Conservation (phyloP, 2,113 vertebrate species). For the Paedocypris sp. region DNA sequence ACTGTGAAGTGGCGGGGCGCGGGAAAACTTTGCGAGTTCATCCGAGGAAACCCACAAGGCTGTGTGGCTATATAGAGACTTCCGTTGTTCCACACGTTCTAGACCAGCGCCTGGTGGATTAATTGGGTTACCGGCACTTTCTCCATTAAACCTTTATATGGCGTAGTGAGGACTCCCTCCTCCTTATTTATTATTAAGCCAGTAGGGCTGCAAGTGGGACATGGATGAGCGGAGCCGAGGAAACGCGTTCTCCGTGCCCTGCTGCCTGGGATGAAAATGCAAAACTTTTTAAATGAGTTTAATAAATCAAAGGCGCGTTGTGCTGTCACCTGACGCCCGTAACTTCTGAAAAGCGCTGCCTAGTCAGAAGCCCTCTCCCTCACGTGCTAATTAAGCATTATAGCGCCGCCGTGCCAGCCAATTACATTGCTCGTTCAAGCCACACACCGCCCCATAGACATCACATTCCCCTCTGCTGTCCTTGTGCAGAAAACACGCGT, state of each 20-base stretch:
- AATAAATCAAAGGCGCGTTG: conserved; percentile 46
- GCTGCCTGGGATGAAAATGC: conserved; percentile 14
- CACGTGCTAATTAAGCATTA: conserved; percentile 11
- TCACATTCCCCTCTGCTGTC: not conserved
- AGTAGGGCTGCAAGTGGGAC: conserved; percentile 26
- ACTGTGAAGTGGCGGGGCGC: too few relatives aligned
- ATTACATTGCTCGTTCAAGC: not conserved
- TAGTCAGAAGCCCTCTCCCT: conserved; percentile 34
- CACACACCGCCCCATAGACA: not conserved
- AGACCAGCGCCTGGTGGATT: conserved; percentile 22
- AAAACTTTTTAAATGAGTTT: conserved; percentile 50
- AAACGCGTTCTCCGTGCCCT: conserved; percentile 1
- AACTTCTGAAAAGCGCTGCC: conserved; percentile 36
- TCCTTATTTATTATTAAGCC: conserved; percentile 44
- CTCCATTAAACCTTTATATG: conserved; percentile 34
- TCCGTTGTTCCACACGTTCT: conserved; percentile 1
- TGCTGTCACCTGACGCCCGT: conserved; percentile 26
- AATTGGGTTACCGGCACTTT: conserved; percentile 37
- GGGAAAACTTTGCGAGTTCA: too few relatives aligned
- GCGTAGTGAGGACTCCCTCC: conserved; percentile 22
- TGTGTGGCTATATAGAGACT: conserved; percentile 9
- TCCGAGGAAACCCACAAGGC: too few relatives aligned
- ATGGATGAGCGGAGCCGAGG: not conserved
- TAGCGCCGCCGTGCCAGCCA: not conserved
- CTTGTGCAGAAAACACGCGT: not conserved